A percentile compares a stretch with the other conserved stretches of the same genome.
phyloP scores from a whole-genome alignment of 2,888 invertebrate species.

The Spilarctia lutea region DNA sequence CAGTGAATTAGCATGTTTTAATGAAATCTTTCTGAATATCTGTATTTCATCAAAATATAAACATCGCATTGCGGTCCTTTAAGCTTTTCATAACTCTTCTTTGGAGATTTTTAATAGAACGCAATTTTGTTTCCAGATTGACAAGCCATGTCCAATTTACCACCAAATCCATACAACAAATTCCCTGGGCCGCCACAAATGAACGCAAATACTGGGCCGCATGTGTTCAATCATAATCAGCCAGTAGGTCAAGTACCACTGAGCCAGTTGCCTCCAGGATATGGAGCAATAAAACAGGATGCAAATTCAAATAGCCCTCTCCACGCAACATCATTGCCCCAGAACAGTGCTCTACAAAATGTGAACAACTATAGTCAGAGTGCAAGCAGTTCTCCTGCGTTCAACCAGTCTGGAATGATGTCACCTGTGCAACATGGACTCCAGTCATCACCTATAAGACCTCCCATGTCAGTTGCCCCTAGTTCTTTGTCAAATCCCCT shows the following conservation, averaged over 20 bases:
- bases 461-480: constrained; percentile 47
- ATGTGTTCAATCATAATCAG: constrained; percentile 63
- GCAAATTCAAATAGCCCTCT: constrained; percentile 75
- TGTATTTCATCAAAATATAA: constrained; percentile 69
- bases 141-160: constrained; percentile 81
- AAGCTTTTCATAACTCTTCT: constrained; percentile 24
- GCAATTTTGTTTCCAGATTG: constrained; percentile 75
- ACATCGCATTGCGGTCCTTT: constrained; percentile 46
- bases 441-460: constrained; percentile 69
- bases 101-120: constrained; percentile 39
- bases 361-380: constrained; percentile 75
- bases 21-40: constrained; percentile 69
- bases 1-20: constrained; percentile 82
- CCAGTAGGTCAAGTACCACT: constrained; percentile 68
- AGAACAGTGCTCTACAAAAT: constrained; percentile 63
- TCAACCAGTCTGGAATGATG: constrained; percentile 74
- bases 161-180: constrained; percentile 76
- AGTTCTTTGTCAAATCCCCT: constrained; percentile 54
- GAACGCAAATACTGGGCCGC: constrained; percentile 66
- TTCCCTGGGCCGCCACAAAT: constrained; percentile 64
- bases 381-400: constrained; percentile 79
- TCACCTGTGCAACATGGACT: constrained; percentile 60
- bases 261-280: constrained; percentile 72
- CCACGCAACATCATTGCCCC: constrained; percentile 55
- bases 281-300: constrained; percentile 71